Conservation (phyloP, 2,797 vertebrate species). For the Rhinophrynus dorsalis region DNA sequence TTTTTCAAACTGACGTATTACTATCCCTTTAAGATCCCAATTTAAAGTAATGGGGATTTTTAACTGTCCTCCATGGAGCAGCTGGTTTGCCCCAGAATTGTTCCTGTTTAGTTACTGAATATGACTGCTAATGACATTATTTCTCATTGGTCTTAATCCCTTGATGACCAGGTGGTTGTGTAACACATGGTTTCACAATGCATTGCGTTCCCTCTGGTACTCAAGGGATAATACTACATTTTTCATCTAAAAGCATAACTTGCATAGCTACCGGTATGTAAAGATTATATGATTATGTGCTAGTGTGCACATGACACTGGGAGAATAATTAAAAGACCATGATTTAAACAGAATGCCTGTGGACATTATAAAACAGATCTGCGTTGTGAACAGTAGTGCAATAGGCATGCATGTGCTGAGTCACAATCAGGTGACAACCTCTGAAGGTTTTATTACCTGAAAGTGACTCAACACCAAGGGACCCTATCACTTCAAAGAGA, state of each 20-base stretch:
- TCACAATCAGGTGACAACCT: conserved; percentile 41
- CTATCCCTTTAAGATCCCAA: no score
- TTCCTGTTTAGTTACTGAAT: no score
- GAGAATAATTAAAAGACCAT: conserved; percentile 19
- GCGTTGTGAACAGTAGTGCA: conserved; percentile 41
- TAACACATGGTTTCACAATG: no score
- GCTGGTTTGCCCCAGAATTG: no score
- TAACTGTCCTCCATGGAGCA: no score
- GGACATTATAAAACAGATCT: conserved; percentile 35
- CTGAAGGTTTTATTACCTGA: conserved; percentile 37
- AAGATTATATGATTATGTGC: background rate
- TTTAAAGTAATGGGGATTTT: no score
- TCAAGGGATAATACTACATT: background rate
- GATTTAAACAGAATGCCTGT: conserved; percentile 34
- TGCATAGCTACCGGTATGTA: background rate
- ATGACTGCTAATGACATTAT: background rate
- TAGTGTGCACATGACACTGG: background rate
- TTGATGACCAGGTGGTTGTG: no score
- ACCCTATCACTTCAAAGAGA: conserved; percentile 43
- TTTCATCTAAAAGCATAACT: background rate
- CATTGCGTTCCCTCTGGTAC: no score
- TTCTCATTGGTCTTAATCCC: background rate
- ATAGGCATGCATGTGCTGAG: conserved; percentile 23
- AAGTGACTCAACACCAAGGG: conserved; percentile 35
- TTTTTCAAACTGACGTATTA: no score